Conservation (phyloP, 2,888 invertebrate species). For the Eupelmus urozonus region DNA sequence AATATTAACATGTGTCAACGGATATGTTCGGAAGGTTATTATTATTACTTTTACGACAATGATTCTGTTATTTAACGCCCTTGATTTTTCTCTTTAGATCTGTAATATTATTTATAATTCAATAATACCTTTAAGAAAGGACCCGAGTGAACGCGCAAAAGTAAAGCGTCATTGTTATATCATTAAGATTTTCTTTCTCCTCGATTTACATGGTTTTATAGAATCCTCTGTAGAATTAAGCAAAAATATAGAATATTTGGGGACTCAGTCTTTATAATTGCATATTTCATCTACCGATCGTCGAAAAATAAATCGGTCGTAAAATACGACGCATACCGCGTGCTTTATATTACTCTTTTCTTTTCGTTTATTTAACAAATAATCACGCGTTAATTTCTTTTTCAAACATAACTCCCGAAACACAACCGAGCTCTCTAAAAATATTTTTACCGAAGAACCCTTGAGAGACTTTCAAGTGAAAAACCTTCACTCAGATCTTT, state of each 20-base stretch:
- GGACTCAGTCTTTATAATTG: slow-evolving; percentile 54
- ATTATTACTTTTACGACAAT: slow-evolving; percentile 43
- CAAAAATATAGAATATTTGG: slow-evolving; percentile 51
- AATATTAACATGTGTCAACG: slow-evolving; percentile 72
- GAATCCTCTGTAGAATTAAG: slow-evolving; percentile 43
- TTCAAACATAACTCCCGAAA: slow-evolving; percentile 6
- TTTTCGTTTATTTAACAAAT: not conserved
- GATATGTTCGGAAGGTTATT: slow-evolving; percentile 71
- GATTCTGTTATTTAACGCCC: slow-evolving; percentile 3
- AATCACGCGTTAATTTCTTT: not conserved
- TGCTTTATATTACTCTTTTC: slow-evolving; percentile 11
- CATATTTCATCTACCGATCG: slow-evolving; percentile 41
- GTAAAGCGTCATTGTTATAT: slow-evolving; percentile 48
- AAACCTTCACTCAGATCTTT: slow-evolving; percentile 57
- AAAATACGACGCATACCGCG: slow-evolving; percentile 15
- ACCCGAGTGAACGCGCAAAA: slow-evolving; percentile 57
- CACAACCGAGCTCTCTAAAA: slow-evolving; percentile 28
- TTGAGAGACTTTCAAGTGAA: slow-evolving; percentile 44
- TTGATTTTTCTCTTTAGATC: slow-evolving; percentile 9
- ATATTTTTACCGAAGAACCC: slow-evolving; percentile 18
- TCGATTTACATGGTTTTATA: slow-evolving; percentile 8
- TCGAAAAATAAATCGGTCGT: slow-evolving; percentile 52
- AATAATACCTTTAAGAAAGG: slow-evolving; percentile 52
- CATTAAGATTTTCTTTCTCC: slow-evolving; percentile 13
- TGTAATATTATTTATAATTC: slow-evolving; percentile 52